Conservation (phyloP, 2,888 invertebrate genomes). For the Tetragnatha montana region DNA sequence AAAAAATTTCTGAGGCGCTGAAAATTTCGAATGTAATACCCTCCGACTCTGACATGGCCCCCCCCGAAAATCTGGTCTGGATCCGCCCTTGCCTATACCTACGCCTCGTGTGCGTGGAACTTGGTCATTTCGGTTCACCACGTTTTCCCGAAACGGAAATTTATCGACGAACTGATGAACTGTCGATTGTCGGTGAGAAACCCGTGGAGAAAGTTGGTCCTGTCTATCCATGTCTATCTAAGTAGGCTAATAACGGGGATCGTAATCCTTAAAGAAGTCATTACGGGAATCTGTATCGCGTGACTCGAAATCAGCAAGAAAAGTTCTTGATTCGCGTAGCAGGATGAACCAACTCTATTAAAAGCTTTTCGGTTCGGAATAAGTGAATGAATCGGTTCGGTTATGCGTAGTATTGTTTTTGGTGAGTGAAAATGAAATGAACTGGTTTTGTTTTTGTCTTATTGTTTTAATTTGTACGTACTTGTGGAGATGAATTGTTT, state of each 20-base stretch:
- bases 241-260: constrained; percentile 23
- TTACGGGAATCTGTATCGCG: constrained; percentile 5
- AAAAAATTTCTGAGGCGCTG: too few species aligned
- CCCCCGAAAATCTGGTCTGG: too few species aligned
- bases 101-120: not conserved
- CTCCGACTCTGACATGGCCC: too few species aligned
- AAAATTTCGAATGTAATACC: too few species aligned
- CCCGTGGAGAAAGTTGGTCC: constrained; percentile 22
- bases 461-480: not conserved
- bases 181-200: not conserved
- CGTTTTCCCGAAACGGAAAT: constrained; percentile 1
- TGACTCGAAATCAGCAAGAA: not conserved
- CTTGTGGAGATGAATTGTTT: not conserved
- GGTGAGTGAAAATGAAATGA: not conserved
- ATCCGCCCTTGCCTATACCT: too few species aligned
- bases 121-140: constrained; percentile 10
- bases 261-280: constrained; percentile 1
- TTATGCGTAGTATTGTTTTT: not conserved
- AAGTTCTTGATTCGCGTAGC: not conserved
- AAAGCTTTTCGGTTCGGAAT: not conserved
- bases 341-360: not conserved
- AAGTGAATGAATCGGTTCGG: not conserved
- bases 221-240: not conserved
- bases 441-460: not conserved
- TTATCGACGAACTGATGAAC: not conserved